Evolutionary conservation across 2,113 vertebrate genomes (phyloP).

Genomic region (Crotophaga sulcirostris): DNA sequence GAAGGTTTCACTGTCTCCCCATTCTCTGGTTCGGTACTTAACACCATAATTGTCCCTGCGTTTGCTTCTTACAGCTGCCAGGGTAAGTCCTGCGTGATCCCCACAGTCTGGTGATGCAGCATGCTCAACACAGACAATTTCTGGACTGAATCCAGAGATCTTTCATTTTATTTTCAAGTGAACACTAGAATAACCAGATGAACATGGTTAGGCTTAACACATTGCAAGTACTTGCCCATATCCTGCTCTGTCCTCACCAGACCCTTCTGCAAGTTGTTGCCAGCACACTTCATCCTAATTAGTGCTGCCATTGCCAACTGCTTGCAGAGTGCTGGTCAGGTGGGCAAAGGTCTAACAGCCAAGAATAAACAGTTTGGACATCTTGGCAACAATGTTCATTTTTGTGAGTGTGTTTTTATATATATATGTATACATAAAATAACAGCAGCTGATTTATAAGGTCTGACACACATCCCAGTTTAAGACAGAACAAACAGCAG

Average conservation of each 20-base stretch:
- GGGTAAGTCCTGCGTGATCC: neutral
- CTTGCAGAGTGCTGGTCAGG: neutral
- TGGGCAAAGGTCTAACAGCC: neutral
- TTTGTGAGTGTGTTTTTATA: neutral
- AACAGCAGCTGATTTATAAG: neutral
- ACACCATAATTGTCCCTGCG: neutral
- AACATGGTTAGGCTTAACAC: neutral
- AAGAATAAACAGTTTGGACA: neutral
- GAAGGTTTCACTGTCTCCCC: slow-evolving; percentile 28
- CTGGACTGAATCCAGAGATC: slow-evolving; percentile 25
- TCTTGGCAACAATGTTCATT: neutral
- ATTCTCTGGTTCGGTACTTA: slow-evolving; percentile 45
- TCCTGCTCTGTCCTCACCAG: neutral
- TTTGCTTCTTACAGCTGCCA: slow-evolving; percentile 49
- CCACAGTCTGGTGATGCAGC: slow-evolving; percentile 13
- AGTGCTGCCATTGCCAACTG: neutral
- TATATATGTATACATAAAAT: neutral
- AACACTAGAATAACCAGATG: slow-evolving; percentile 1
- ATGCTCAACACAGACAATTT: slow-evolving; percentile 11
- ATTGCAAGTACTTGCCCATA: neutral
- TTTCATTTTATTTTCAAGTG: slow-evolving; percentile 20
- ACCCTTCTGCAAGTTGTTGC: neutral
- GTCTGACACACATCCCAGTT: neutral
- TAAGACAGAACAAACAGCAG: neutral
- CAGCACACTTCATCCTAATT: neutral